These are phyloP conservation scores for Monochamus saltuarius DNA, from an alignment of 1,140 invertebrate species.

Conservation along the genomic window DNA sequence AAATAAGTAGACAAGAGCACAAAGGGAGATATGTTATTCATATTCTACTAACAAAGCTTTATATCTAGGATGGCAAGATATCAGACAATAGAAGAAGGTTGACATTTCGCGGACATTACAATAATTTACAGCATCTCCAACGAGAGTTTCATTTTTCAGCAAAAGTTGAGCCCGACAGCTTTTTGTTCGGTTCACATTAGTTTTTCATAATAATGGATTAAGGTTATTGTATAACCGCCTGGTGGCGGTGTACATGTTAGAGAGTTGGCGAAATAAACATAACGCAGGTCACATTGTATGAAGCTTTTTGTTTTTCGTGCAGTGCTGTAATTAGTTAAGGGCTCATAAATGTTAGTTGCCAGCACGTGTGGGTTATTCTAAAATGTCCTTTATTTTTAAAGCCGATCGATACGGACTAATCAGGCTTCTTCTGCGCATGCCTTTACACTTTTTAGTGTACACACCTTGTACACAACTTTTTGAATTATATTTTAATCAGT, in stretches of 20 bases:
- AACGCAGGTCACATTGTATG: conserved; percentile 28
- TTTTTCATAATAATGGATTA: conserved; percentile 36
- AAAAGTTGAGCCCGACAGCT: conserved; percentile 29
- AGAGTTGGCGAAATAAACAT: conserved; percentile 30
- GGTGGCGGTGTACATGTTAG: conserved; percentile 3
- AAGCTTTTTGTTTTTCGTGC: conserved; percentile 31
- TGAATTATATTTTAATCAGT: too few species aligned
- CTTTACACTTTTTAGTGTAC: too few species aligned
- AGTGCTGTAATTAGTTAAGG: conserved; percentile 31
- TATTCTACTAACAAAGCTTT: too few species aligned
- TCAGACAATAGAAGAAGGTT: conserved; percentile 29
- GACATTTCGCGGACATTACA: conserved; percentile 30
- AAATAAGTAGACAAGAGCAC: too few species aligned
- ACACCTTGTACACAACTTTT: too few species aligned
- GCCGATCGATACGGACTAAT: too few species aligned
- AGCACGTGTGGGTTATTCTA: neutral
- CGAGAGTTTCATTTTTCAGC: conserved; percentile 25
- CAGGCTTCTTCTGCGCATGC: too few species aligned
- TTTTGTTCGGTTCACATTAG: conserved; percentile 33
- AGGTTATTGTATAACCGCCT: conserved; percentile 33
- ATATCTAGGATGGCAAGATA: conserved; percentile 13
- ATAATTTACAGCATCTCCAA: conserved; percentile 34
- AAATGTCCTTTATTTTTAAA: too few species aligned
- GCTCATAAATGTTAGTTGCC: conserved; percentile 4
- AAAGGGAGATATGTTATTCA: too few species aligned